These are phyloP conservation scores for Probosciger aterrimus DNA, from an alignment of 2,113 vertebrate species.

Conservation along the genomic window DNA sequence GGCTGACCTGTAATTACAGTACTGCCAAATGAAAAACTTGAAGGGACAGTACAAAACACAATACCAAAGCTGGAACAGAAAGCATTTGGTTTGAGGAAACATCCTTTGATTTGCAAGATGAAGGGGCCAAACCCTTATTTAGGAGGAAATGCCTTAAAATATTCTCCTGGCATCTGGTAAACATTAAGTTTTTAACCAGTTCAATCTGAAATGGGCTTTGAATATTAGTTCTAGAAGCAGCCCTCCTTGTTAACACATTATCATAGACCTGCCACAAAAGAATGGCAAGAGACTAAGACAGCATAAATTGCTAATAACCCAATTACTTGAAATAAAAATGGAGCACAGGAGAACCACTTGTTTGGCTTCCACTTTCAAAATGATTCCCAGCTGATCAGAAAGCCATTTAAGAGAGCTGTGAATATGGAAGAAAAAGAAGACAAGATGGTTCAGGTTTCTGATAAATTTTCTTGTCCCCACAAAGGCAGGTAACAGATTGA, in stretches of 20 bases:
- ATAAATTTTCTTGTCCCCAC: neutral
- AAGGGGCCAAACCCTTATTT: neutral
- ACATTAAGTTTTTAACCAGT: neutral
- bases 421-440: neutral
- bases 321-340: neutral
- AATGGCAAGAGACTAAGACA: neutral
- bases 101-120: neutral
- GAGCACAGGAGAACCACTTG: neutral
- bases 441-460: neutral
- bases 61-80: neutral
- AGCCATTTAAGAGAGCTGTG: neutral
- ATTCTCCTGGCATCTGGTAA: neutral
- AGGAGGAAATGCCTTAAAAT: neutral
- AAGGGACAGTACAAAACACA: neutral
- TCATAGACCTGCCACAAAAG: neutral
- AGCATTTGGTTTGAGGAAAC: neutral
- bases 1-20: neutral
- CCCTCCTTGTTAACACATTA: neutral
- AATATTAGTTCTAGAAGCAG: neutral
- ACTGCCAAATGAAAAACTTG: neutral
- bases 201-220: neutral
- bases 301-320: neutral
- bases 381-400: neutral
- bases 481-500: neutral
- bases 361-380: neutral